phyloP scores from a whole-genome alignment of 2,113 vertebrate species.

The Eubucco bourcierii region DNA sequence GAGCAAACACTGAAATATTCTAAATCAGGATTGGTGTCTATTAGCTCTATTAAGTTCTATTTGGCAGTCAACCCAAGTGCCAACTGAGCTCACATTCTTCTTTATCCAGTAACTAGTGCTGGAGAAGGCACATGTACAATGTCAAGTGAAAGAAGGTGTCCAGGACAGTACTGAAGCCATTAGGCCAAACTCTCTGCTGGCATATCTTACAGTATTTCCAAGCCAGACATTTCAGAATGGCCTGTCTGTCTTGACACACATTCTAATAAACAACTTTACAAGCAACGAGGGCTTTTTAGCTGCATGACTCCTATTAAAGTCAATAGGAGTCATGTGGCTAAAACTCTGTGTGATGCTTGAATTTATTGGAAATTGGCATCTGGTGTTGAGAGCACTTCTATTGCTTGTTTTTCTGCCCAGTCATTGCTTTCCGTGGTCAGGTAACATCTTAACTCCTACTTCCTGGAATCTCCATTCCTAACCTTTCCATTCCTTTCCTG shows the following conservation, averaged over 20 bases:
- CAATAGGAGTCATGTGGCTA: slow-evolving; percentile 62
- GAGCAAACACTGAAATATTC: slow-evolving; percentile 34
- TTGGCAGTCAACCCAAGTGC: slow-evolving; percentile 39
- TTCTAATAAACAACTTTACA: slow-evolving; percentile 67
- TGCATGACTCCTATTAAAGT: slow-evolving; percentile 62
- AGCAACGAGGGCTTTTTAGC: slow-evolving; percentile 51
- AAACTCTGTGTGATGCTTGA: slow-evolving; percentile 36
- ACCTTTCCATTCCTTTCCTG: slow-evolving; percentile 22
- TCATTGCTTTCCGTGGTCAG: background rate
- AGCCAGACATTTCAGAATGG: slow-evolving; percentile 24
- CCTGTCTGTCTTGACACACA: slow-evolving; percentile 10
- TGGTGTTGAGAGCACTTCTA: slow-evolving; percentile 44
- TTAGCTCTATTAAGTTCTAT: slow-evolving; percentile 48
- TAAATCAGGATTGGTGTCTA: slow-evolving; percentile 49
- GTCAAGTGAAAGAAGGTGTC: slow-evolving; percentile 35
- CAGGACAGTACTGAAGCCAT: background rate
- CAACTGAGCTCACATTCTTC: slow-evolving; percentile 1
- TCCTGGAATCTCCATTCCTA: slow-evolving; percentile 17
- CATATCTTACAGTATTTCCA: slow-evolving; percentile 11
- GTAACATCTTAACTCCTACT: background rate
- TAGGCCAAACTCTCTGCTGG: slow-evolving; percentile 43
- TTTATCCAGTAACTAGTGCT: background rate
- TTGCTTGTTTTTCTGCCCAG: slow-evolving; percentile 50
- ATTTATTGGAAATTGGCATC: slow-evolving; percentile 63
- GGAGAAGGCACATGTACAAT: background rate